Evolutionary conservation across 2,113 vertebrate genomes (phyloP).

Genomic region (Callaeas wilsoni): DNA sequence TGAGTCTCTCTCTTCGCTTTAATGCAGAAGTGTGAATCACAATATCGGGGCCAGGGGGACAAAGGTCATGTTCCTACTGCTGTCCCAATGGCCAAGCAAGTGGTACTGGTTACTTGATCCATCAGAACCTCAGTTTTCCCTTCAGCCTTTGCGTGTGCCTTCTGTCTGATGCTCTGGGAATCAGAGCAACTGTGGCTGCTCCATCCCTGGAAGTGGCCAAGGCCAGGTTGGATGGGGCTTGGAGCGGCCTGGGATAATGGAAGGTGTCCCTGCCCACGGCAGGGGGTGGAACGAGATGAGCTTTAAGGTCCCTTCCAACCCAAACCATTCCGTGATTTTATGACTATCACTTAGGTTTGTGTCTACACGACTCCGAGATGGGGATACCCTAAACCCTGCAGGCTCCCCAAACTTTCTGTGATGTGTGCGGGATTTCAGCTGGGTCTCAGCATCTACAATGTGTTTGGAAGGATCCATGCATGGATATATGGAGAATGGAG

Average conservation of each 20-base stretch:
- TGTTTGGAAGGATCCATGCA: background rate
- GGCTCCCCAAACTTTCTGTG: background rate
- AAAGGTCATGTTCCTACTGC: background rate
- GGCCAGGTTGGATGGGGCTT: background rate
- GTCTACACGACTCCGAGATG: background rate
- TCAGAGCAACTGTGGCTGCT: no score
- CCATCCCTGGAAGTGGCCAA: background rate
- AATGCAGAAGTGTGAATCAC: background rate
- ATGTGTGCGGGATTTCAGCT: background rate
- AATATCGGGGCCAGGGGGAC: rapidly evolving
- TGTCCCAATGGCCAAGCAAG: background rate
- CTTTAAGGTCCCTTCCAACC: background rate
- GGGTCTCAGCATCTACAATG: background rate
- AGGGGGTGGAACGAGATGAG: background rate
- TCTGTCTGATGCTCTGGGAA: background rate
- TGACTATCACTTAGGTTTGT: background rate
- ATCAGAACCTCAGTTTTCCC: background rate
- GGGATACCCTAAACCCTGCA: background rate
- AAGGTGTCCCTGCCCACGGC: background rate
- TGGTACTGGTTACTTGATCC: background rate
- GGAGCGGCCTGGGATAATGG: background rate
- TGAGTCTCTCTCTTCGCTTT: background rate
- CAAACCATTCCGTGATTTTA: background rate
- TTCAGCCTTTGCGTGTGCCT: background rate
- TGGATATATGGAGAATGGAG: background rate